Conservation (phyloP, 2,888 invertebrate species). For the Panzeria rudis region DNA sequence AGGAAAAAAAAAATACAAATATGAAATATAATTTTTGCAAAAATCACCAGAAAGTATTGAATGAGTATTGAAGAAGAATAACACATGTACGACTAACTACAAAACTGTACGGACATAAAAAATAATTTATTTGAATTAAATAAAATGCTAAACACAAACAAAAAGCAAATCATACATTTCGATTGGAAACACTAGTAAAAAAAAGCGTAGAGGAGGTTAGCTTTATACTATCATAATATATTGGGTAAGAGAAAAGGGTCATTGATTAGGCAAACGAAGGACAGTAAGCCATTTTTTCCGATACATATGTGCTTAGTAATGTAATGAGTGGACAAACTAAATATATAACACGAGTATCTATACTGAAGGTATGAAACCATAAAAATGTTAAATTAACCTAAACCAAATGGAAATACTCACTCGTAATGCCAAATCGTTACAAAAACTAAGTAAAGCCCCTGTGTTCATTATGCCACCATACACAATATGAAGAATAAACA, state of each 20-base stretch:
- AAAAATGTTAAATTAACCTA: slow-evolving; percentile 74
- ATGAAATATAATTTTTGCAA: slow-evolving; percentile 4
- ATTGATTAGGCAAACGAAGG: slow-evolving; percentile 23
- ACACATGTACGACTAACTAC: not conserved
- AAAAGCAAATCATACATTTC: slow-evolving; percentile 15
- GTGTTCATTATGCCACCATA: slow-evolving; percentile 1
- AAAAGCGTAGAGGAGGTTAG: not conserved
- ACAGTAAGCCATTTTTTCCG: not conserved
- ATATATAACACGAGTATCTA: not conserved
- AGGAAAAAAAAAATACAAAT: not conserved
- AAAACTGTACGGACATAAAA: slow-evolving; percentile 17
- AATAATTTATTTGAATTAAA: slow-evolving; percentile 34
- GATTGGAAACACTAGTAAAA: slow-evolving; percentile 11
- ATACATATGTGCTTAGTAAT: too few relatives aligned
- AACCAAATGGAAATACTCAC: slow-evolving; percentile 59
- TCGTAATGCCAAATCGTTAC: slow-evolving; percentile 15
- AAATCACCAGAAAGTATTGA: not conserved
- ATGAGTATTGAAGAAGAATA: not conserved
- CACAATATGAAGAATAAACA: not conserved
- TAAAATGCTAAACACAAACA: slow-evolving; percentile 20
- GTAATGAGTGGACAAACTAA: slow-evolving; percentile 1
- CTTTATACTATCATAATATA: not conserved
- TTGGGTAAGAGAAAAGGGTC: slow-evolving; percentile 27
- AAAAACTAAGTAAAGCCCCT: not conserved
- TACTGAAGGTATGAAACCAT: slow-evolving; percentile 72